Evolutionary conservation across 2,797 vertebrate genomes (phyloP).

Genomic region (Melanotaenia pygmaea): DNA sequence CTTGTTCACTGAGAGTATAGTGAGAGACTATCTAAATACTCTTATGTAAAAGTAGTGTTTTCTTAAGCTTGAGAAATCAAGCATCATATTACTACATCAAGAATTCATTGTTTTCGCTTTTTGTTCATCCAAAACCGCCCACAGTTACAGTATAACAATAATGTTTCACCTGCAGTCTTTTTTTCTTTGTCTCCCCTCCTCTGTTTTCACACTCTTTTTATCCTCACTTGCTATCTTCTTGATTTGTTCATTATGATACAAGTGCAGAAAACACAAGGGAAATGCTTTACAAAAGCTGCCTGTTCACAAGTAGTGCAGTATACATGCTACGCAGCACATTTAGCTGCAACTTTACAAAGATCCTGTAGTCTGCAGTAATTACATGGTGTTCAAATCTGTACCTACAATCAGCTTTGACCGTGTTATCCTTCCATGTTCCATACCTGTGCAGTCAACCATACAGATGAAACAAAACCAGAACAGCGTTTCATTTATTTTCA

Average conservation of each 20-base stretch:
- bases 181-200: constrained; percentile 8
- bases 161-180: constrained; percentile 18
- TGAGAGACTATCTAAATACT: neutral
- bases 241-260: neutral
- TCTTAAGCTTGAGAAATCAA: neutral
- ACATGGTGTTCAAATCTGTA: neutral
- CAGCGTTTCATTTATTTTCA: neutral
- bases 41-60: neutral
- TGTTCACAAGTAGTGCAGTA: too few species aligned
- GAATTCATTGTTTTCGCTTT: neutral
- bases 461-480: neutral
- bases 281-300: too few species aligned
- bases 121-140: neutral
- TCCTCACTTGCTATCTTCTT: constrained; percentile 8
- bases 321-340: neutral
- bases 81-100: neutral
- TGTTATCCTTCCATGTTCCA: neutral
- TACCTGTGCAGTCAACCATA: neutral
- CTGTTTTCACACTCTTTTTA: constrained; percentile 9
- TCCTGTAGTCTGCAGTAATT: neutral
- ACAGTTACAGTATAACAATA: neutral
- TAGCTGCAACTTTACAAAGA: neutral
- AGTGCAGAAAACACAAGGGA: constrained; percentile 4
- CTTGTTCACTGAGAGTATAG: constrained; percentile 2
- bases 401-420: neutral